A percentile compares a stretch with the other conserved stretches of the same genome.
Evolutionary conservation across 2,888 invertebrate genomes (phyloP).

Genomic region (Norana najaformis): DNA sequence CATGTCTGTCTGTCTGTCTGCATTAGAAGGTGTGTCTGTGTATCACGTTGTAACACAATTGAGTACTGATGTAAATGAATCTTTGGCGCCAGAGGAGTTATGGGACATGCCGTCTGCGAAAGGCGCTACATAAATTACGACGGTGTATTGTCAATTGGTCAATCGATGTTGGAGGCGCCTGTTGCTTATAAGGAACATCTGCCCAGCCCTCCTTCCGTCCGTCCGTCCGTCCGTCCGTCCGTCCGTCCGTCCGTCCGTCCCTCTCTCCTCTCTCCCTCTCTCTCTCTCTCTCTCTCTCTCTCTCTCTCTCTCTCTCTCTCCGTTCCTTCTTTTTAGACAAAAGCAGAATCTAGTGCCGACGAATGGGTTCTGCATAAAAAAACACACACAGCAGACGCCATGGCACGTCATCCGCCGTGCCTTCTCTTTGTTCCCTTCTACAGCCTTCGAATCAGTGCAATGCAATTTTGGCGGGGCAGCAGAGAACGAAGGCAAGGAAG

Average conservation of each 20-base stretch:
- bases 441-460: background rate
- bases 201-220: too few species aligned
- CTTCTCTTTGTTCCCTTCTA: background rate
- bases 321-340: background rate
- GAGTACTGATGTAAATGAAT: background rate
- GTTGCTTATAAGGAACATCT: background rate
- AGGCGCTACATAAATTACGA: background rate
- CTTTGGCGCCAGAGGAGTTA: background rate
- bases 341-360: background rate
- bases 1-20: constrained; percentile 23
- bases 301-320: background rate
- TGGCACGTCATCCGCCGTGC: background rate
- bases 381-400: background rate
- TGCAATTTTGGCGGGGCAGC: background rate
- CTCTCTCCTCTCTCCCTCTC: background rate
- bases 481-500: background rate
- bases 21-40: constrained; percentile 14
- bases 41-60: background rate
- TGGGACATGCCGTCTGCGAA: background rate
- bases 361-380: background rate
- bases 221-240: background rate
- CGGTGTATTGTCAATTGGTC: background rate
- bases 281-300: background rate
- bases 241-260: background rate
- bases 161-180: background rate